Conservation (phyloP, 2,113 vertebrate species). For the Phainopepla nitens region DNA sequence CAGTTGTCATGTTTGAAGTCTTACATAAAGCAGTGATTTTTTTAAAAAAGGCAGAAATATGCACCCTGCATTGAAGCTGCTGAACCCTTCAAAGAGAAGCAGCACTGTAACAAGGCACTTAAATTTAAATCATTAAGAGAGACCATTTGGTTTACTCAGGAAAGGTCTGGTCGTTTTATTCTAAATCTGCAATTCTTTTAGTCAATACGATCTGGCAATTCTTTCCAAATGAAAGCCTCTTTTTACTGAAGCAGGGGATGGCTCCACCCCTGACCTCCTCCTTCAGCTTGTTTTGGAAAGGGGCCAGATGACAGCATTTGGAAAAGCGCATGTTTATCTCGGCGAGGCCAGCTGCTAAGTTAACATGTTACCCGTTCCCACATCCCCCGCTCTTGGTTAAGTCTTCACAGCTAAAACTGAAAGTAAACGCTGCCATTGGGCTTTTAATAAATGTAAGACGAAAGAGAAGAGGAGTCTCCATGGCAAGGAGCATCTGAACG, state of each 20-base stretch:
- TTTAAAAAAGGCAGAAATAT: background rate
- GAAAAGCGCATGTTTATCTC: slow-evolving; percentile 67
- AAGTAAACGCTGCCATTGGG: slow-evolving; percentile 6
- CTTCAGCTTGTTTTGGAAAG: slow-evolving; percentile 57
- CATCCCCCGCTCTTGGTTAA: background rate
- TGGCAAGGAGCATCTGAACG: rapidly evolving
- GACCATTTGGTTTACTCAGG: background rate
- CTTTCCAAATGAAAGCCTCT: slow-evolving; percentile 53
- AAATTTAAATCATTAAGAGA: background rate
- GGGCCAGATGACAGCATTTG: slow-evolving; percentile 70
- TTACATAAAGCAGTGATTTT: background rate
- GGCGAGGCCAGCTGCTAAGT: slow-evolving; percentile 53
- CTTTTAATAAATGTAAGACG: background rate
- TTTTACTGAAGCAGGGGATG: slow-evolving; percentile 39
- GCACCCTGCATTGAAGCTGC: background rate
- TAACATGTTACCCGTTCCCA: slow-evolving; percentile 43
- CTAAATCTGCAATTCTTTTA: background rate
- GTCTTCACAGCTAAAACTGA: slow-evolving; percentile 20
- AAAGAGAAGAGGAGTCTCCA: background rate
- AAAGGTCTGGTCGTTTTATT: background rate
- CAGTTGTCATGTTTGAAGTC: background rate
- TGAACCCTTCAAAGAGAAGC: background rate
- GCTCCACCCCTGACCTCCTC: slow-evolving; percentile 62
- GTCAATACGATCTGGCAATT: slow-evolving; percentile 10
- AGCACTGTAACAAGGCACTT: background rate